These are phyloP conservation scores for Cerastis rubricosa DNA, from an alignment of 2,888 invertebrate species.

Conservation along the genomic window DNA sequence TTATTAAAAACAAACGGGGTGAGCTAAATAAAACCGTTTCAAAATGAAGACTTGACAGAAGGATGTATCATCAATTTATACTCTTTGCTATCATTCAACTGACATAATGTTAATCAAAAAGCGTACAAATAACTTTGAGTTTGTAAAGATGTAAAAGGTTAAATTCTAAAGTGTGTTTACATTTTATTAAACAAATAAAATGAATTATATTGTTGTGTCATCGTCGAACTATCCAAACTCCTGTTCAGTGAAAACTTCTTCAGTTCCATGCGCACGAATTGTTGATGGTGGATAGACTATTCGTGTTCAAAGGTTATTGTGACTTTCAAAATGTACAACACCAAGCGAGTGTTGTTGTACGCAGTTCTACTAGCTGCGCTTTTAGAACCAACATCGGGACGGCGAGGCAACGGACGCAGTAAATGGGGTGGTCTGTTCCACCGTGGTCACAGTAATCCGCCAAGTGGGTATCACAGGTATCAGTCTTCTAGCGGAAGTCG, in stretches of 20 bases:
- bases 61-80: background rate
- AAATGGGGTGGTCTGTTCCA: conserved; percentile 71
- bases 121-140: background rate
- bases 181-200: conserved; percentile 35
- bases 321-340: conserved; percentile 72
- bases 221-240: conserved; percentile 13
- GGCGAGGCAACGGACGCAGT: conserved; percentile 71
- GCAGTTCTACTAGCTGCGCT: conserved; percentile 72
- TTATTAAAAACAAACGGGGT: too few species aligned
- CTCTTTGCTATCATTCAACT: background rate
- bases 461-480: background rate
- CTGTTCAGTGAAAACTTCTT: conserved; percentile 41
- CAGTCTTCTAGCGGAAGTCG: conserved; percentile 22
- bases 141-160: background rate
- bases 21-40: too few species aligned
- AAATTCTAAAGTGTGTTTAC: conserved; percentile 26
- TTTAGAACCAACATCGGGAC: conserved; percentile 70
- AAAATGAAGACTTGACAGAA: background rate
- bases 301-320: conserved; percentile 59
- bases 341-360: conserved; percentile 75
- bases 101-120: background rate
- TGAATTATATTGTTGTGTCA: conserved; percentile 33
- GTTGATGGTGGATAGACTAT: conserved; percentile 55
- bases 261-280: conserved; percentile 73
- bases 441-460: conserved; percentile 61